phyloP scores from a whole-genome alignment of 2,113 vertebrate genomes.

The Pterophyllum scalare region DNA sequence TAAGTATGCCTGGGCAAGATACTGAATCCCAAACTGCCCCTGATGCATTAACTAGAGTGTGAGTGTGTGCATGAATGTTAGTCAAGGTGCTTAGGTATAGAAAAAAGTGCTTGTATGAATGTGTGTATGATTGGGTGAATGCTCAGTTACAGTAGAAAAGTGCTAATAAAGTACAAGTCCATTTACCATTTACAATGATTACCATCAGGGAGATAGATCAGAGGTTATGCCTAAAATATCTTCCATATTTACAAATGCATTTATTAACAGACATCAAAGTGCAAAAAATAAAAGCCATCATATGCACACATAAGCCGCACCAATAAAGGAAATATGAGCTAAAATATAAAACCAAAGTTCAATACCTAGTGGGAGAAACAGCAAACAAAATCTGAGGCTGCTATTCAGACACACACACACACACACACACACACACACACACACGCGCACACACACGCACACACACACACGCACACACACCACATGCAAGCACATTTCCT shows the following conservation, averaged over 20 bases:
- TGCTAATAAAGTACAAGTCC: background rate
- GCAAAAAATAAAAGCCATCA: background rate
- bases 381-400: background rate
- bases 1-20: background rate
- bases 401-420: background rate
- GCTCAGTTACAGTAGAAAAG: background rate
- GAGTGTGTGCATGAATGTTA: background rate
- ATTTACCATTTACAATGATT: background rate
- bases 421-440: background rate
- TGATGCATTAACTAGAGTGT: background rate
- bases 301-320: background rate
- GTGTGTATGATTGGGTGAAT: background rate
- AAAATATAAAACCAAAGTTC: background rate
- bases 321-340: background rate
- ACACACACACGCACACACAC: background rate
- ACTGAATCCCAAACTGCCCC: background rate
- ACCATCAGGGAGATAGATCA: background rate
- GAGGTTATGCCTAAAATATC: background rate
- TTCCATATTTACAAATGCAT: background rate
- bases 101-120: background rate
- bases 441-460: background rate
- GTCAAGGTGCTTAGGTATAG: background rate
- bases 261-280: too few relatives aligned
- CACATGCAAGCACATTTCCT: conserved; percentile 3
- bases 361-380: background rate